Evolutionary conservation across 2,113 vertebrate species (phyloP).

Genomic region (Perca schrenkii): DNA sequence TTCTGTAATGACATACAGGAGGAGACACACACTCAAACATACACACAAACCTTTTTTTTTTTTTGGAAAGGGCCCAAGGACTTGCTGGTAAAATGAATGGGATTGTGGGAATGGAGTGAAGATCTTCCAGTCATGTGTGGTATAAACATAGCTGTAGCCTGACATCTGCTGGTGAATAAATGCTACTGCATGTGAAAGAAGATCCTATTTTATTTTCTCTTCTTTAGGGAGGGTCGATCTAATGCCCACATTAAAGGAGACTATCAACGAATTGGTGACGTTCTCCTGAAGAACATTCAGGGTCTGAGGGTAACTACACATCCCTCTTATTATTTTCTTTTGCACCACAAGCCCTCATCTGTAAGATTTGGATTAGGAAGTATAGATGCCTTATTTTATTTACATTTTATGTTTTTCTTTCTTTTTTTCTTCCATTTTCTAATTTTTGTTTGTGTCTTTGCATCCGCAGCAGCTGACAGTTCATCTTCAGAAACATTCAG

Average conservation of each 20-base stretch:
- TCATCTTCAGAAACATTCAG: slow-evolving; percentile 92
- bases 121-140: slow-evolving; percentile 21
- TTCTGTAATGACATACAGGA: slow-evolving; percentile 35
- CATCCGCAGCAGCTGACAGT: slow-evolving; percentile 86
- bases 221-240: slow-evolving; percentile 92
- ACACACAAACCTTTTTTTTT: background rate
- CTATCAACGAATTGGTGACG: slow-evolving; percentile 93
- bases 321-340: background rate
- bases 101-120: slow-evolving; percentile 31
- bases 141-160: slow-evolving; percentile 8
- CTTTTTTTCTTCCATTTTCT: background rate
- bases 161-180: slow-evolving; percentile 56
- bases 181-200: slow-evolving; percentile 1
- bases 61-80: background rate
- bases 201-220: background rate
- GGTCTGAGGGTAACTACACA: slow-evolving; percentile 87
- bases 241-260: slow-evolving; percentile 94
- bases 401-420: background rate
- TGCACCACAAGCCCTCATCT: background rate
- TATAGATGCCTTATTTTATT: background rate
- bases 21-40: background rate
- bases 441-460: background rate
- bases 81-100: slow-evolving; percentile 28
- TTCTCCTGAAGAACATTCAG: slow-evolving; percentile 94
- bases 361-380: background rate